Evolutionary conservation across 2,888 invertebrate species (phyloP).

Genomic region (Clistopyga incitator): DNA sequence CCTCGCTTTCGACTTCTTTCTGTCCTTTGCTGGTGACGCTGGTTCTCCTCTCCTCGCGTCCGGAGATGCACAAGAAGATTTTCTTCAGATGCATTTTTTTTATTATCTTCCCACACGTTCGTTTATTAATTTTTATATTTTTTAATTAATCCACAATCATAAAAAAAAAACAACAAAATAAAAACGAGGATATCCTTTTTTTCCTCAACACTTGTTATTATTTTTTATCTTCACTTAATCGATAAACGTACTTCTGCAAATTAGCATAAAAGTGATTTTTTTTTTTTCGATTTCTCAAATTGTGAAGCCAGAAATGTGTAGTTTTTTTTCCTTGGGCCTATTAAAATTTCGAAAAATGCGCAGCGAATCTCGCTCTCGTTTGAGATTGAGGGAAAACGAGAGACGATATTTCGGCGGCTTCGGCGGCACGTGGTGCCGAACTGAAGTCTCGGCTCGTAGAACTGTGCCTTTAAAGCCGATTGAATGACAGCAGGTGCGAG

Average conservation of each 20-base stretch:
- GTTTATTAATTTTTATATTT: slow-evolving; percentile 1
- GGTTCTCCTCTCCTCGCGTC: slow-evolving; percentile 54
- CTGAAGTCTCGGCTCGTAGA: slow-evolving; percentile 67
- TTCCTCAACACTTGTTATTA: neutral
- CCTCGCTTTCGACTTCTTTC: slow-evolving; percentile 70
- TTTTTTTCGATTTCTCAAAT: too few relatives aligned
- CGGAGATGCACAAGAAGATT: slow-evolving; percentile 62
- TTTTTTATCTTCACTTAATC: neutral
- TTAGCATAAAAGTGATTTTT: too few relatives aligned
- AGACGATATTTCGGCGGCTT: slow-evolving; percentile 53
- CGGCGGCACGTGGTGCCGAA: slow-evolving; percentile 73
- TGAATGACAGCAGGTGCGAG: slow-evolving; percentile 69
- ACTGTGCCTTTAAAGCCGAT: slow-evolving; percentile 72
- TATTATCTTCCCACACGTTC: neutral
- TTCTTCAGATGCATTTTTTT: slow-evolving; percentile 65
- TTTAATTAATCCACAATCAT: neutral
- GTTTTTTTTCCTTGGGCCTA: neutral
- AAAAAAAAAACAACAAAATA: neutral
- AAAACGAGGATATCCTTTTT: neutral
- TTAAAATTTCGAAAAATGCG: neutral
- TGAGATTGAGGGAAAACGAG: neutral
- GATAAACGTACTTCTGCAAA: too few relatives aligned
- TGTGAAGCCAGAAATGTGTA: too few relatives aligned
- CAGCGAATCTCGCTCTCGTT: neutral
- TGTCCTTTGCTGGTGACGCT: slow-evolving; percentile 60